Base-by-base conservation (phyloP, 2,888 invertebrate genomes). In the Trisateles emortualis region DNA sequence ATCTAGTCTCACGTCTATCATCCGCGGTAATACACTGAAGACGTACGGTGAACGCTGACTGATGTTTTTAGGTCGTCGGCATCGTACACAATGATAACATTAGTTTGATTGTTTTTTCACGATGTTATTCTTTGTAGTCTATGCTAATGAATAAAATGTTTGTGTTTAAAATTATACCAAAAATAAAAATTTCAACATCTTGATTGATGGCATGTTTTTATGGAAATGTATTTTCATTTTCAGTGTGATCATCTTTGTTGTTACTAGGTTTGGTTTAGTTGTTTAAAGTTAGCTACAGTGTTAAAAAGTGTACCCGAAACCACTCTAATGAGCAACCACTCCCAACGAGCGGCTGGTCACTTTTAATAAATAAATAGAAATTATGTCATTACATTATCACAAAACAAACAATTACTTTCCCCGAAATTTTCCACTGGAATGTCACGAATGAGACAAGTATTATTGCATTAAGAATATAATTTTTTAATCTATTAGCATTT, bases 401-500 rank as follows among this genome's bases (percentile, higher is more conserved):
- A 2, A 24, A 24, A 24, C 24, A 24, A 24, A 24, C n/a, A n/a
- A 24, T 8, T 24, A 24, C 24, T 5, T 24, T n/a, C 10, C 10
- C 10, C 9, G 9, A 29, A 29, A 9, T 10, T 32, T 14, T 33
- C 16, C 5, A 33, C 16, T 14, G 1, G 11, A 4, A 11, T 29
- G 10, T 9, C 10, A 29, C 10, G 14, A 6, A 33, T 5, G 6
- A 24, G 22, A 6, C 32, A 30, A 22, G 17, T 26, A 13, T 26
- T 4, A 6, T 41, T 26, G 17, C 10, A 38, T 36, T 17, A 10
- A 22, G 13, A 43, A 36, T 16, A 24, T 19, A 35, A 45, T 16
- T 26, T 38, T 30, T 33, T 48, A 48, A 52, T 54, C 8, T 16
- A 3, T 32, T n/a, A 16, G 29, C 24, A 35, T 53, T 46, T 39